Base-by-base conservation (phyloP, 2,113 vertebrate species). In the Casuarius casuarius region DNA sequence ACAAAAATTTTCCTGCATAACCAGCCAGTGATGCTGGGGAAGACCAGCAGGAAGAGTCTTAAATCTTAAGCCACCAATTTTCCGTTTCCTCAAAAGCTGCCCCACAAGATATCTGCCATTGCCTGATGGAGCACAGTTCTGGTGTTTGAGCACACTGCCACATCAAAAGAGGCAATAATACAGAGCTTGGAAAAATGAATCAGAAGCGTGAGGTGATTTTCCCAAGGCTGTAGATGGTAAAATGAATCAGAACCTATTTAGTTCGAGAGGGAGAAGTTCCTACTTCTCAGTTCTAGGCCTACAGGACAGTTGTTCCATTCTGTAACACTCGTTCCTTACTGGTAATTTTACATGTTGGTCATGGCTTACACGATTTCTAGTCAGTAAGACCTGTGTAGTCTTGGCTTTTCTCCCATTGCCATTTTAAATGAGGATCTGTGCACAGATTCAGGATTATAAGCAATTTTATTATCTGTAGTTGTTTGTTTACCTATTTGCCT, bases 221-320 rank as follows among this genome's bases (percentile, higher is more conserved):
- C 38, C 35, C 33, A 48, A 49, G 31, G 12, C 72, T 85, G n/a
- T 77, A 84, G 75, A 88, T 87, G 42, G 46, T 74, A 74, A 91
- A 94, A 87, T 95, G 84, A 95, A 80, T 96, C 91, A 95, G 74
- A 93, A 49, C 59, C 73, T 28, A 19, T 46, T 74, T 65, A 79
- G 54, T 71, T 90, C 46, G 71, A 59, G 67, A 82, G 54, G 56
- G 6, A 70, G 40, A 93, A 87, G 71, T 94, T 96, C 81, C 87
- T 85, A 1, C 68, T 87, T 94, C 74, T 94, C 54, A 77, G 3
- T 71, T 46, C 17, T 59, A 63, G 48, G 49, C 56, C 63, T 83
- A 48, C 63, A 70, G 48, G 31, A 51, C 49, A 31, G 26, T 85
- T 76, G 35, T 87, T 96, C 71, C 87, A 59, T 22, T 72, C 0